A percentile compares a stretch with the other conserved stretches of the same genome.
Evolutionary conservation across 2,113 vertebrate species (phyloP).

Genomic region (Maccullochella peelii): DNA sequence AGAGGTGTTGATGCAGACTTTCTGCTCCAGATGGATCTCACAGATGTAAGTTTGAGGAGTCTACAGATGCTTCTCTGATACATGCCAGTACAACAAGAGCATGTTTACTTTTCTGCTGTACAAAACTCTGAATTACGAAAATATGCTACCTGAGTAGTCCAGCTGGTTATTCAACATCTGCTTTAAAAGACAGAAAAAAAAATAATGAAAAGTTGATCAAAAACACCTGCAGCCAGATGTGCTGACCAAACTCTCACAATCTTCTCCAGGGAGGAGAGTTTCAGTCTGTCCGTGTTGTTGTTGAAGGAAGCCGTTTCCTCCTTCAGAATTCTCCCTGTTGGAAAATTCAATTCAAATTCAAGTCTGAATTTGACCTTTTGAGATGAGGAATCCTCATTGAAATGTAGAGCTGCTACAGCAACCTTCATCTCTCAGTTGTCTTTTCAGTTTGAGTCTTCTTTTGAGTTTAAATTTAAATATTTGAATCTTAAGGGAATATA

Average conservation of each 20-base stretch:
- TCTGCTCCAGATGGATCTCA: not conserved
- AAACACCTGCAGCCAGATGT: not conserved
- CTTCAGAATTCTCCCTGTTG: too few relatives aligned
- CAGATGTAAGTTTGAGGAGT: conserved; percentile 8
- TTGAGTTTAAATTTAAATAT: too few relatives aligned
- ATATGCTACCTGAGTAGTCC: not conserved
- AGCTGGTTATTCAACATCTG: not conserved
- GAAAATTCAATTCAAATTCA: not conserved
- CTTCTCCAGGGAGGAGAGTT: not conserved
- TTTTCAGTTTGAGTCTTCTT: not conserved
- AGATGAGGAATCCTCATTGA: conserved; percentile 12
- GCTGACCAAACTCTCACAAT: not conserved
- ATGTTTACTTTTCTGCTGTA: not conserved
- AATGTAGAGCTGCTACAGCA: not conserved
- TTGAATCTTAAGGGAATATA: not conserved
- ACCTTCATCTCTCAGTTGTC: conserved; percentile 1
- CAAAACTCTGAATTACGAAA: conserved; percentile 1
- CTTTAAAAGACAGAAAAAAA: too few relatives aligned
- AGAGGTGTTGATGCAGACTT: conserved; percentile 3
- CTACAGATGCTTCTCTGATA: conserved; percentile 5
- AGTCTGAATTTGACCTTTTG: not conserved
- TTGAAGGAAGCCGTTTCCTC: not conserved
- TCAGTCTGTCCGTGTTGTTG: not conserved
- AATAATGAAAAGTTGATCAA: not conserved
- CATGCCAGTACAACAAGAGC: not conserved